Evolutionary conservation across 2,113 vertebrate genomes (phyloP).

Genomic region (Oreochromis aureus): DNA sequence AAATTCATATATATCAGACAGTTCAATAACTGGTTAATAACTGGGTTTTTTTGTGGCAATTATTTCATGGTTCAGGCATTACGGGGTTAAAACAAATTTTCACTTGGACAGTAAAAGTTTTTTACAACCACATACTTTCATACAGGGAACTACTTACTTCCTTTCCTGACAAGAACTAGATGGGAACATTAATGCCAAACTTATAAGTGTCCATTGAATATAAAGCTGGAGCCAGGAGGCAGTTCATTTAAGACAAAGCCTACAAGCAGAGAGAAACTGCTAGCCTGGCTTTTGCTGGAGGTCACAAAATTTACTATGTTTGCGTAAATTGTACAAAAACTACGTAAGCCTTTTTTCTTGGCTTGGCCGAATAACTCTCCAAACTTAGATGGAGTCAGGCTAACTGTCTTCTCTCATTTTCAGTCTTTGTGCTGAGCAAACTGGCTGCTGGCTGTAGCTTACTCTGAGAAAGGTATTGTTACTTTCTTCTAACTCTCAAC

Average conservation of each 20-base stretch:
- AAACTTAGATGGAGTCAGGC: not conserved
- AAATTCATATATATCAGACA: not conserved
- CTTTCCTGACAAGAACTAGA: not conserved
- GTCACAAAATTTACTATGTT: not conserved
- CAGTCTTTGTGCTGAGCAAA: not conserved
- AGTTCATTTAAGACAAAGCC: not conserved
- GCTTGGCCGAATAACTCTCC: not conserved
- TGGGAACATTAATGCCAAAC: not conserved
- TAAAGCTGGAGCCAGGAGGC: not conserved
- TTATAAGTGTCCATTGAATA: not conserved
- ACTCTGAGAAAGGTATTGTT: not conserved
- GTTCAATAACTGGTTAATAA: not conserved
- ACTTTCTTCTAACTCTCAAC: not conserved
- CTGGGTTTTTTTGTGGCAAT: not conserved
- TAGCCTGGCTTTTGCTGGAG: not conserved
- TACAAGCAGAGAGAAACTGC: not conserved
- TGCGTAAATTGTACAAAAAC: not conserved
- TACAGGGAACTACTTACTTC: not conserved
- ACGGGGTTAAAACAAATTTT: not conserved
- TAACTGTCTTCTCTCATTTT: not conserved
- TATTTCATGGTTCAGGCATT: not conserved
- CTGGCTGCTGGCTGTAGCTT: not conserved
- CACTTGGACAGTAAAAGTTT: not conserved
- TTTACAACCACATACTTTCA: not conserved
- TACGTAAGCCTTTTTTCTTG: not conserved